phyloP scores from a whole-genome alignment of 2,888 invertebrate genomes.

The Argyresthia albistria region DNA sequence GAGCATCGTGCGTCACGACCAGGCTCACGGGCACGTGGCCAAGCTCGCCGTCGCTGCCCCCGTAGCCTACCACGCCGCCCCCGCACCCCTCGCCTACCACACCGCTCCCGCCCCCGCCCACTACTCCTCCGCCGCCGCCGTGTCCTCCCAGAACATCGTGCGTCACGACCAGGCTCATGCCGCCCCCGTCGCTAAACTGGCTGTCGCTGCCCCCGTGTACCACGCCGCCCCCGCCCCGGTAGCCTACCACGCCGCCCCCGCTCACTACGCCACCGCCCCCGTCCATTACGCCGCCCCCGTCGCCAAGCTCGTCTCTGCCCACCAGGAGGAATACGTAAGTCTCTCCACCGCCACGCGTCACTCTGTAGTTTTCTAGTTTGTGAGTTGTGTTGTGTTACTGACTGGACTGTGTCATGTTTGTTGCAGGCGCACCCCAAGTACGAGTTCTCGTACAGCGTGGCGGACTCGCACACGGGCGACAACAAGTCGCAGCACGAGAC shows the following conservation, averaged over 20 bases:
- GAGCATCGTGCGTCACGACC: conserved; percentile 40
- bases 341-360: neutral
- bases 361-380: too few relatives aligned
- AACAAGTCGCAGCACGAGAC: conserved; percentile 12
- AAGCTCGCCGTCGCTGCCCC: conserved; percentile 12
- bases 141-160: conserved; percentile 25
- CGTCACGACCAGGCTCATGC: conserved; percentile 22
- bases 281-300: conserved; percentile 17
- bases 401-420: neutral
- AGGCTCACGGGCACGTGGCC: conserved; percentile 24
- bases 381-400: neutral
- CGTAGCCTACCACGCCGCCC: conserved; percentile 6
- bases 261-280: conserved; percentile 16
- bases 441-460: conserved; percentile 69
- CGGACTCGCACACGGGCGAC: conserved; percentile 61
- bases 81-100: conserved; percentile 18
- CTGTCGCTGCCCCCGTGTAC: conserved; percentile 13
- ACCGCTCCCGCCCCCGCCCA: conserved; percentile 17
- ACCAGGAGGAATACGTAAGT: conserved; percentile 16
- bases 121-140: conserved; percentile 26
- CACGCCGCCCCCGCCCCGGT: conserved; percentile 18
- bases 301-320: conserved; percentile 14
- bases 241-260: conserved; percentile 14
- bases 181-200: conserved; percentile 16
- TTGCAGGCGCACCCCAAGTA: conserved; percentile 54